A percentile compares a stretch with the other conserved stretches of the same genome.
Conservation (phyloP, 1,140 invertebrate genomes). For the Formica exsecta region DNA sequence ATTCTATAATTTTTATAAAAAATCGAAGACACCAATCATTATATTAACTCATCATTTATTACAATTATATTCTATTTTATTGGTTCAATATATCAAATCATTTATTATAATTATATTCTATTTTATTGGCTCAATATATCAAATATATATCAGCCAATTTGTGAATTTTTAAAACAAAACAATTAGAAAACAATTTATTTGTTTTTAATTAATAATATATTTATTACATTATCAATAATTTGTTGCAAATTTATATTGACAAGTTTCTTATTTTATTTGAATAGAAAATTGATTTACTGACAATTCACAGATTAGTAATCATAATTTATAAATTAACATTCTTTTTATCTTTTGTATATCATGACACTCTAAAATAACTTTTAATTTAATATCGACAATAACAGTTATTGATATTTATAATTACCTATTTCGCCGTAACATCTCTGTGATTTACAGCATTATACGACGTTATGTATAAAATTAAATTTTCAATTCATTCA, state of each 20-base stretch:
- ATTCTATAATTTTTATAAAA: background rate
- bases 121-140: background rate
- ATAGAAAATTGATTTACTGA: too few relatives aligned
- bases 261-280: background rate
- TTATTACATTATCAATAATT: background rate
- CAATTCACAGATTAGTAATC: too few relatives aligned
- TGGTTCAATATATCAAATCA: background rate
- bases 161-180: background rate
- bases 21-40: background rate
- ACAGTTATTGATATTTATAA: background rate
- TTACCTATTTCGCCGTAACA: slow-evolving; percentile 82
- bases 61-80: background rate
- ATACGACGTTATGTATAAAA: slow-evolving; percentile 11
- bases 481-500: slow-evolving; percentile 3
- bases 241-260: background rate
- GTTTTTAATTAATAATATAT: background rate
- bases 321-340: background rate
- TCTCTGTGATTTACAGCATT: slow-evolving; percentile 60
- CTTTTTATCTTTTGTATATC: slow-evolving; percentile 6
- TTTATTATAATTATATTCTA: background rate
- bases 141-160: background rate
- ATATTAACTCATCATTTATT: background rate
- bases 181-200: slow-evolving; percentile 7
- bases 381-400: background rate
- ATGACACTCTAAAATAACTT: background rate